These are phyloP conservation scores for Heteronetta atricapilla DNA, from an alignment of 2,113 vertebrate species.

Conservation along the genomic window DNA sequence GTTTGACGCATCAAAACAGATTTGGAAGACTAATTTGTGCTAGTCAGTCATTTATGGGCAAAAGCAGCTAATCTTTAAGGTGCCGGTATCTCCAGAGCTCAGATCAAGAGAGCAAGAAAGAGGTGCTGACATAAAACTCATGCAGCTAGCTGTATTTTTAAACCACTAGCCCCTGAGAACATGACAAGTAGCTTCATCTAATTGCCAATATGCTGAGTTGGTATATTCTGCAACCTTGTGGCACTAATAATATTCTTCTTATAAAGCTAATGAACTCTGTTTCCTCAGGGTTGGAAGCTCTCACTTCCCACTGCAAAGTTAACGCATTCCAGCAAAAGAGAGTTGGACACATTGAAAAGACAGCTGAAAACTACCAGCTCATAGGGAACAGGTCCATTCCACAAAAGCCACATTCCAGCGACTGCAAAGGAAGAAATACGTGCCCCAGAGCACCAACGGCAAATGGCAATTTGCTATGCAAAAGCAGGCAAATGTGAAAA, in stretches of 20 bases:
- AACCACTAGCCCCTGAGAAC: not conserved
- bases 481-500: not conserved
- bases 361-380: not conserved
- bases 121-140: not conserved
- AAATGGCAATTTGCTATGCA: too few relatives aligned
- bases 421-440: not conserved
- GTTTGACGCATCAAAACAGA: not conserved
- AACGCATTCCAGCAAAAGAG: not conserved
- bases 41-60: not conserved
- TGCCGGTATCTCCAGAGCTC: not conserved
- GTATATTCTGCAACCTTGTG: not conserved
- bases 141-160: not conserved
- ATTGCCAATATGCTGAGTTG: not conserved
- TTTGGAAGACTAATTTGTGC: not conserved
- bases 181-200: not conserved
- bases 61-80: not conserved
- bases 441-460: not conserved
- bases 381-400: not conserved
- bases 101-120: not conserved
- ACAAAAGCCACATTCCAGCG: not conserved
- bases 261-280: not conserved
- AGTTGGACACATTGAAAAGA: not conserved
- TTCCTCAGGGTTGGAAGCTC: not conserved
- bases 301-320: not conserved
- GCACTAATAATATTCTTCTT: not conserved